phyloP scores from a whole-genome alignment of 2,888 invertebrate species.

The Oscheius myriophilus region DNA sequence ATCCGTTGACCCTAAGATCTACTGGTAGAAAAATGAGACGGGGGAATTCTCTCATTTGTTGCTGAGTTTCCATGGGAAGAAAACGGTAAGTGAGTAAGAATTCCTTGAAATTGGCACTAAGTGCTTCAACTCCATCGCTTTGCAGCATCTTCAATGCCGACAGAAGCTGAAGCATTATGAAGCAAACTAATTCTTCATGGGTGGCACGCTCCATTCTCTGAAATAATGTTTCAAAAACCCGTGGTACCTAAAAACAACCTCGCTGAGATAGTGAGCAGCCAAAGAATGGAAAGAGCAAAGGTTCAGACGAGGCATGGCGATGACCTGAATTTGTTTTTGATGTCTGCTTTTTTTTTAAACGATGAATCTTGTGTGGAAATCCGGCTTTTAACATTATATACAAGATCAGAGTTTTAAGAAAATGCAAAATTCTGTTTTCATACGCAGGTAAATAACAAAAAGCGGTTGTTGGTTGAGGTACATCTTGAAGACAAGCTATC shows the following conservation, averaged over 20 bases:
- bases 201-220: conserved; percentile 47
- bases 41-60: conserved; percentile 55
- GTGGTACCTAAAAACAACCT: conserved; percentile 33
- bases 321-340: conserved; percentile 24
- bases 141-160: conserved; percentile 60
- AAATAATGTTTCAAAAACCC: not conserved
- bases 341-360: not conserved
- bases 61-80: conserved; percentile 38
- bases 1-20: not conserved
- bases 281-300: conserved; percentile 61
- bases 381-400: too few relatives aligned
- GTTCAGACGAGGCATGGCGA: conserved; percentile 60
- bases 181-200: conserved; percentile 58
- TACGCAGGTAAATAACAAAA: too few relatives aligned
- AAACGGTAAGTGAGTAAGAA: conserved; percentile 60
- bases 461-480: too few relatives aligned
- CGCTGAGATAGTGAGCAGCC: conserved; percentile 61
- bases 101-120: conserved; percentile 65
- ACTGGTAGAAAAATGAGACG: conserved; percentile 57
- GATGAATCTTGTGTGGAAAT: not conserved
- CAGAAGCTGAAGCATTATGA: conserved; percentile 62
- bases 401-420: too few relatives aligned
- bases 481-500: too few relatives aligned
- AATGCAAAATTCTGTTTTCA: too few relatives aligned
- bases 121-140: conserved; percentile 59